Conservation (phyloP, 2,888 invertebrate species). For the Calameuta pallipes region DNA sequence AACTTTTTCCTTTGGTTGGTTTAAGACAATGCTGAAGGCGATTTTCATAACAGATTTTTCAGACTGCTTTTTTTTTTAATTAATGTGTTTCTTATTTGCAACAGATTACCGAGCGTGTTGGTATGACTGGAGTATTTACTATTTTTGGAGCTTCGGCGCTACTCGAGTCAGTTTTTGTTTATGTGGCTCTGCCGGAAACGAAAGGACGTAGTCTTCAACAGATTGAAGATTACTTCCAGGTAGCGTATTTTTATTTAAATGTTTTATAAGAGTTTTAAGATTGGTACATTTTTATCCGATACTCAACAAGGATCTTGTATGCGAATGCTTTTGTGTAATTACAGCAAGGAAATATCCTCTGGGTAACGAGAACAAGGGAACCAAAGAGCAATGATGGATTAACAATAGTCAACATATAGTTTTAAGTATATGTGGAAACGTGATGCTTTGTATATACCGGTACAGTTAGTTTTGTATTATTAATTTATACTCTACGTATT, state of each 20-base stretch:
- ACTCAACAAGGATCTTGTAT: not conserved
- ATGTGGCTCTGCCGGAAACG: slow-evolving; percentile 79
- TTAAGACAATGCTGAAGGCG: not conserved
- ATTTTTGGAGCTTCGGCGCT: slow-evolving; percentile 76
- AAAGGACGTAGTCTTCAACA: slow-evolving; percentile 78
- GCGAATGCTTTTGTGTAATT: slow-evolving; percentile 15
- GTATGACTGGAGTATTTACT: slow-evolving; percentile 77
- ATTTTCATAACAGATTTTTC: not conserved
- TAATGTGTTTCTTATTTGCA: not conserved
- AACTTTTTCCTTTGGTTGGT: slow-evolving; percentile 75
- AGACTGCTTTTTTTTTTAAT: not conserved
- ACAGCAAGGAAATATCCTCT: slow-evolving; percentile 53
- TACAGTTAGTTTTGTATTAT: not conserved
- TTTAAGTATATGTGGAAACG: not conserved
- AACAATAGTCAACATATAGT: not conserved
- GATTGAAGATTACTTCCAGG: slow-evolving; percentile 83
- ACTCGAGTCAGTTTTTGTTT: slow-evolving; percentile 74
- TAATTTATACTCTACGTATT: not conserved
- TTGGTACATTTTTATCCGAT: not conserved
- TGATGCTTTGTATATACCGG: not conserved
- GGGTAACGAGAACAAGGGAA: slow-evolving; percentile 47
- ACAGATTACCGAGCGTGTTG: slow-evolving; percentile 64
- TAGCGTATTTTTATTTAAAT: slow-evolving; percentile 67
- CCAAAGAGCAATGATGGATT: slow-evolving; percentile 16
- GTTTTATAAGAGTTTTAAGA: not conserved